These are phyloP conservation scores for Phytoseiulus persimilis DNA, from an alignment of 2,888 invertebrate species.

Conservation along the genomic window DNA sequence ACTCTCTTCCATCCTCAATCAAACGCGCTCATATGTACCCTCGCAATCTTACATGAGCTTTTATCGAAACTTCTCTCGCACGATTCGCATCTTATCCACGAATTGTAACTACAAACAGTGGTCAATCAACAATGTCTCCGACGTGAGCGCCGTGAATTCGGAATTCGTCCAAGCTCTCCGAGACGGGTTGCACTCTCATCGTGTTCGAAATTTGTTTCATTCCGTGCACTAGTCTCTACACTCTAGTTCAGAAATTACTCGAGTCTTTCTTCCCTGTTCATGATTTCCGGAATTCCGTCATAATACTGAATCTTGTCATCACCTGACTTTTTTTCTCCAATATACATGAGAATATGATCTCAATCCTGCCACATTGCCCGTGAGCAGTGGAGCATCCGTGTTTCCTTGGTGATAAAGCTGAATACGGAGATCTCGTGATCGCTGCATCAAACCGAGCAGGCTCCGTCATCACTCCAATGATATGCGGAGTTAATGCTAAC, in stretches of 20 bases:
- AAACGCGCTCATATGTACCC: background rate
- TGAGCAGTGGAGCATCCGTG: background rate
- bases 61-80: no score
- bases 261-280: background rate
- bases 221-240: background rate
- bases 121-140: background rate
- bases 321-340: background rate
- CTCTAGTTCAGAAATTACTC: background rate
- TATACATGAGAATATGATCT: background rate
- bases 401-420: background rate
- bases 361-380: background rate
- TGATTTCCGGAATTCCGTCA: background rate
- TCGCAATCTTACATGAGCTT: no score
- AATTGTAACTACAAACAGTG: background rate
- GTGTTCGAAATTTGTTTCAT: background rate
- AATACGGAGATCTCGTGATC: no score
- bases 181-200: background rate
- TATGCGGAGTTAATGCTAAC: no score
- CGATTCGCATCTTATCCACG: no score
- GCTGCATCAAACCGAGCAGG: no score
- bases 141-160: background rate
- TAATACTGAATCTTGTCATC: background rate
- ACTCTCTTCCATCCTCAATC: background rate
- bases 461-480: no score
- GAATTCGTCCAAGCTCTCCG: background rate